Evolutionary conservation across 2,888 invertebrate species (phyloP).

Genomic region (Cephalotes varians): DNA sequence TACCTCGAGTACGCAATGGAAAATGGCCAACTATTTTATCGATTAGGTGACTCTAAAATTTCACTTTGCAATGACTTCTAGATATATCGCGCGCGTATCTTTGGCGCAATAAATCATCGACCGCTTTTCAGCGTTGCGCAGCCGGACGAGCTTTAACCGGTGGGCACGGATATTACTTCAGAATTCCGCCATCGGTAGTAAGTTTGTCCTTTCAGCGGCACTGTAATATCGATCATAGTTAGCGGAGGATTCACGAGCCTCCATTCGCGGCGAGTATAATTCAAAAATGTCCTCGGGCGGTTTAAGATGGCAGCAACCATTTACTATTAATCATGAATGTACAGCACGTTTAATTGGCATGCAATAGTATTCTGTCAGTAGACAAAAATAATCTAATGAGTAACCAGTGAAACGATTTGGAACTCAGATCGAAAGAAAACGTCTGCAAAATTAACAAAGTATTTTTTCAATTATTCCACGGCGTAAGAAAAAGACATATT

Average conservation of each 20-base stretch:
- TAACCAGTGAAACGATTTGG: neutral
- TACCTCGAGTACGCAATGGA: constrained; percentile 9
- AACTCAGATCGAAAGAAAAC: neutral
- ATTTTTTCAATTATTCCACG: neutral
- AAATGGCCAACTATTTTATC: constrained; percentile 35
- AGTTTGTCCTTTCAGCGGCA: constrained; percentile 49
- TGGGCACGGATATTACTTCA: constrained; percentile 65
- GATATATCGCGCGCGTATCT: constrained; percentile 63
- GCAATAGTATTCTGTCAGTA: neutral
- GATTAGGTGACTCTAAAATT: constrained; percentile 57
- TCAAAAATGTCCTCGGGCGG: constrained; percentile 19
- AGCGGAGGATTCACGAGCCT: constrained; percentile 32
- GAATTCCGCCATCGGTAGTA: constrained; percentile 60
- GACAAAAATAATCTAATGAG: neutral
- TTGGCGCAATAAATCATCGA: constrained; percentile 68
- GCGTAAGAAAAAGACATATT: neutral
- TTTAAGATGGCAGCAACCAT: constrained; percentile 6
- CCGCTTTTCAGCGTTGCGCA: constrained; percentile 58
- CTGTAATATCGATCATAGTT: constrained; percentile 52
- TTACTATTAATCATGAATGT: neutral
- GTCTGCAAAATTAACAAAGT: neutral
- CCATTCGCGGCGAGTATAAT: constrained; percentile 19
- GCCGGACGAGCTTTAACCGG: constrained; percentile 52
- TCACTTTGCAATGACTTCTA: constrained; percentile 65
- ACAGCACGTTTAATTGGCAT: neutral